phyloP scores from a whole-genome alignment of 2,113 vertebrate species.

The Delphinapterus leucas region DNA sequence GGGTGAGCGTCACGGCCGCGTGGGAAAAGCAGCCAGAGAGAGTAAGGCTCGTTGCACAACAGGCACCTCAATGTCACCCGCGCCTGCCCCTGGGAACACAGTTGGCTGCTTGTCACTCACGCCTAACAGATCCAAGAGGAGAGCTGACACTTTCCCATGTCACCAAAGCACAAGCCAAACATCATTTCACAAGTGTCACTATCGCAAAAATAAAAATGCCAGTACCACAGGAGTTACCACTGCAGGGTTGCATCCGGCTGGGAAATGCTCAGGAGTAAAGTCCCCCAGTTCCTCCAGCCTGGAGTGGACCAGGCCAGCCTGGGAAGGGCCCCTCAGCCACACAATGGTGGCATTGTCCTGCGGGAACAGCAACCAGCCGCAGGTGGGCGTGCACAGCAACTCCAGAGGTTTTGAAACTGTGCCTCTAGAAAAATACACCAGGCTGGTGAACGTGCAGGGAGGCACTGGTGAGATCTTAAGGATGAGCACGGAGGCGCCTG shows the following conservation, averaged over 20 bases:
- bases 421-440: conserved; percentile 7
- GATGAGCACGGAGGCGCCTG: background rate
- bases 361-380: background rate
- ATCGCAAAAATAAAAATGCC: background rate
- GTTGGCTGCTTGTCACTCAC: background rate
- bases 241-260: background rate
- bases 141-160: background rate
- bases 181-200: background rate
- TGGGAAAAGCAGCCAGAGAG: background rate
- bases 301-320: background rate
- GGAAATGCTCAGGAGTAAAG: background rate
- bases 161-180: background rate
- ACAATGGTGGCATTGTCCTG: conserved; percentile 32
- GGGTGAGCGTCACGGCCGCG: accelerated
- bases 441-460: background rate
- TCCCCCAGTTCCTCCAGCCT: background rate
- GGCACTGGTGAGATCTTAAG: background rate
- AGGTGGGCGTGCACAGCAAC: background rate
- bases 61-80: background rate
- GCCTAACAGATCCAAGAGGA: background rate
- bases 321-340: background rate
- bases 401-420: background rate
- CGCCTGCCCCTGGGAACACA: conserved; percentile 24
- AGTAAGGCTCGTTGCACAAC: background rate
- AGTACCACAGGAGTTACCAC: background rate